Conservation (phyloP, 2,888 invertebrate genomes). For the Polyploca ridens region DNA sequence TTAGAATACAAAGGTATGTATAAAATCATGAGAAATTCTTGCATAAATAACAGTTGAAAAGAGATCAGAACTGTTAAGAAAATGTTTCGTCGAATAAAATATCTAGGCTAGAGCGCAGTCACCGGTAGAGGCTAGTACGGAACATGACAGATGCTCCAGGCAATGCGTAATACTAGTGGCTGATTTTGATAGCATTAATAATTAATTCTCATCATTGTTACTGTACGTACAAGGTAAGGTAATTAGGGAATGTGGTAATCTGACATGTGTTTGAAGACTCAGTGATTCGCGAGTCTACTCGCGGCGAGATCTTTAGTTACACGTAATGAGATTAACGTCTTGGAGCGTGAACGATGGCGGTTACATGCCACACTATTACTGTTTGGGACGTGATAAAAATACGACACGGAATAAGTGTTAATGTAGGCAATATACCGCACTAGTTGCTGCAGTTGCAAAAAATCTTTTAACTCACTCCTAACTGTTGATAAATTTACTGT, state of each 20-base stretch:
- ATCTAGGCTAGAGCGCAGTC: neutral
- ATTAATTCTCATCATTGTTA: constrained; percentile 63
- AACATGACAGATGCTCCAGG: constrained; percentile 24
- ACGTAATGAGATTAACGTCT: constrained; percentile 40
- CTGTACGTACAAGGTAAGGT: constrained; percentile 55
- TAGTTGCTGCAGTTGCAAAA: no score
- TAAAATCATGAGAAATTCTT: no score
- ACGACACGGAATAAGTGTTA: neutral
- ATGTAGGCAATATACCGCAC: neutral
- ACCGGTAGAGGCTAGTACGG: neutral
- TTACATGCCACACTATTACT: constrained; percentile 31
- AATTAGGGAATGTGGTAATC: constrained; percentile 62
- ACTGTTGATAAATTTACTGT: no score
- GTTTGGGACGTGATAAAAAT: constrained; percentile 23
- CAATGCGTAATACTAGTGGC: constrained; percentile 30
- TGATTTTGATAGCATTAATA: constrained; percentile 69
- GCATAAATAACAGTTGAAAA: neutral
- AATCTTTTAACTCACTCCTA: no score
- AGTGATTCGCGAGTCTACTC: constrained; percentile 20
- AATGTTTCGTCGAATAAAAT: neutral
- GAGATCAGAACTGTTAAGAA: neutral
- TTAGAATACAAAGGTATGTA: no score
- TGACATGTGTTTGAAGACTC: constrained; percentile 55
- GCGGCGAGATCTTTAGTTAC: constrained; percentile 29
- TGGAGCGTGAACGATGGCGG: constrained; percentile 28